Evolutionary conservation across 2,113 vertebrate species (phyloP).

Genomic region (Nycticebus coucang): DNA sequence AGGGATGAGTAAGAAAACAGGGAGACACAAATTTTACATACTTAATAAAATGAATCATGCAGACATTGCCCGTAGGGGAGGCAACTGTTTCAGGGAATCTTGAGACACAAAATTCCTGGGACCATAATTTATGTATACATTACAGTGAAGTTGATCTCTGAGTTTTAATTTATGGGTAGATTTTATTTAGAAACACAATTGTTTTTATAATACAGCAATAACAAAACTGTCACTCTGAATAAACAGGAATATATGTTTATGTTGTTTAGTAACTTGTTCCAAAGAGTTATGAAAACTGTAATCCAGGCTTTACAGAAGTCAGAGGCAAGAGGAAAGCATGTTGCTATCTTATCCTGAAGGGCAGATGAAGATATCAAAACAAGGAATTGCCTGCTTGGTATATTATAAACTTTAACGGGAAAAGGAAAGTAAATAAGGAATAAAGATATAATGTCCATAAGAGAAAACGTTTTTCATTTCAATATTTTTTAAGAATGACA

Average conservation of each 20-base stretch:
- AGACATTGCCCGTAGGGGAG: neutral
- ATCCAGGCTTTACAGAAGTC: conserved; percentile 72
- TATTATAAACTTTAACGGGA: conserved; percentile 68
- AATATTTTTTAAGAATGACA: neutral
- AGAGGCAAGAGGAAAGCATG: conserved; percentile 79
- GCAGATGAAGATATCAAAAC: conserved; percentile 66
- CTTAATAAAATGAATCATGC: neutral
- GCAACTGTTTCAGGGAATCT: conserved; percentile 16
- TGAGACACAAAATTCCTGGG: conserved; percentile 27
- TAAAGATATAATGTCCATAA: conserved; percentile 6
- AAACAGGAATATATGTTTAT: conserved; percentile 87
- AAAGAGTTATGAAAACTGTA: conserved; percentile 80
- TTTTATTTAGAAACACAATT: conserved; percentile 80
- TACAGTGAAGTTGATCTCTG: conserved; percentile 49
- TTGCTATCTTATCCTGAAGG: conserved; percentile 80
- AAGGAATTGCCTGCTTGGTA: neutral
- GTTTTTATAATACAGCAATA: conserved; percentile 78
- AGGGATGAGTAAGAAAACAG: neutral
- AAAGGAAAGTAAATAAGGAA: conserved; percentile 41
- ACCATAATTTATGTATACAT: conserved; percentile 21
- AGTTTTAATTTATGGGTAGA: conserved; percentile 59
- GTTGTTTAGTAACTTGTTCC: conserved; percentile 72
- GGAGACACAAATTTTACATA: neutral
- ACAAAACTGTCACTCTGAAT: conserved; percentile 78
- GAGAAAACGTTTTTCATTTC: conserved; percentile 41